Evolutionary conservation across 2,888 invertebrate species (phyloP), one percentile per base, ranked within the genome.

Genomic region (Ashinkailepas kermadecensis): DNA sequence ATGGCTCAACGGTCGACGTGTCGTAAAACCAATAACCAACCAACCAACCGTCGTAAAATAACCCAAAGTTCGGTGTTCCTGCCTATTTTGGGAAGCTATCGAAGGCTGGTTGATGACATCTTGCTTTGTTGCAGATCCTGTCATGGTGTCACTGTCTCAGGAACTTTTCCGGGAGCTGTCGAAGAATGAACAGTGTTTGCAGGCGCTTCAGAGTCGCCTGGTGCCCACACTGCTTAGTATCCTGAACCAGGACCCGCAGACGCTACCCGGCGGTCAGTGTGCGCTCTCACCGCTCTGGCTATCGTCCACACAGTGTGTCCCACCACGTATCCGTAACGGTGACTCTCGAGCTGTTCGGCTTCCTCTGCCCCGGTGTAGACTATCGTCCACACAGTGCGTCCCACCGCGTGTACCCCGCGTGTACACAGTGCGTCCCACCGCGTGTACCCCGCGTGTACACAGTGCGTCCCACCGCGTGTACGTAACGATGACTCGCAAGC

Each of bases 201-300:
- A 87, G 12, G 89, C 90, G 0, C 85, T 93, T 18, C 92, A 92
- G 85, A 90, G 91, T 81, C 89, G 92, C 84, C 88, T 93, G 79
- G 88, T 92, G 81, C 93, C 93, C 3, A 92, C 92, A 0, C 88
- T 93, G 80, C 90, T 91, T 74, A 90, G 89, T 82, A 92, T 93
- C 57, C 85, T 90, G 57, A 88, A 88, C 83, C 86, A 78, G 78
- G 58, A 78, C 78, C 57, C 78, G 23, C 57, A 78, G 12, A 78
- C 58, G 15, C 58, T 78, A 15, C 78, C 78, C 23, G 78, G 57
- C 18, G 78, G 78, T 78, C 23, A 78, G 78, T 39, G 39, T 39
- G 39, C 39, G 39, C 39, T 39, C 39, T 39, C 39, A 39, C 39
- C 39, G 2, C 39, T 1, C 39, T 39, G 39, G 4, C 39, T 39